Evolutionary conservation across 2,888 invertebrate species (phyloP).

Genomic region (Ennomos fuscantarius): DNA sequence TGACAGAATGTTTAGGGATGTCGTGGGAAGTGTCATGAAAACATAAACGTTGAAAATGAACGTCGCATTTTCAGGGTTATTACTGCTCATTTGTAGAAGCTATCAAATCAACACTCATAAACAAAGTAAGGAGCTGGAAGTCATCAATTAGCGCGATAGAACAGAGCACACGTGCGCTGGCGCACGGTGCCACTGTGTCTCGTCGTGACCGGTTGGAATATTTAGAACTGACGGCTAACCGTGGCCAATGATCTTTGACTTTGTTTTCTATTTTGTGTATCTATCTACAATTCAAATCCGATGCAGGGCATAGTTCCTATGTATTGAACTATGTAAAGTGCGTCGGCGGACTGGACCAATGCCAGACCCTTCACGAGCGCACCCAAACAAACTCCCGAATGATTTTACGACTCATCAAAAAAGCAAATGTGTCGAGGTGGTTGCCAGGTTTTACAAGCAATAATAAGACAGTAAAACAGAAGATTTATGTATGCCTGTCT

Average conservation of each 20-base stretch:
- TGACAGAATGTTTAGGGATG: conserved; percentile 14
- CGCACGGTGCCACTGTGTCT: conserved; percentile 53
- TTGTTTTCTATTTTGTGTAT: conserved; percentile 4
- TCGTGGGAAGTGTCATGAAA: conserved; percentile 14
- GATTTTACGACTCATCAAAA: conserved; percentile 61
- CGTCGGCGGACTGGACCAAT: conserved; percentile 45
- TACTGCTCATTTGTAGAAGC: neutral
- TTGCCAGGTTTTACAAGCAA: conserved; percentile 49
- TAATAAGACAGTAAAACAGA: conserved; percentile 54
- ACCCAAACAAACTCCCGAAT: conserved; percentile 58
- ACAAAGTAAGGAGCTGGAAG: conserved; percentile 1
- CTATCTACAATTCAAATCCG: neutral
- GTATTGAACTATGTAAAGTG: neutral
- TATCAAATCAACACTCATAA: conserved; percentile 8
- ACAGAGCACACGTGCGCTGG: conserved; percentile 40
- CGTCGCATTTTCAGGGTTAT: conserved; percentile 8
- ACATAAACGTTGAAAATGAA: conserved; percentile 1
- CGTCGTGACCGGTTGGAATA: conserved; percentile 30
- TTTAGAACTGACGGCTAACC: conserved; percentile 15
- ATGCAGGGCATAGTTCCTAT: neutral
- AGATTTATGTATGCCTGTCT: conserved; percentile 57
- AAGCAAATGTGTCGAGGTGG: conserved; percentile 47
- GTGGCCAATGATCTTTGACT: conserved; percentile 18
- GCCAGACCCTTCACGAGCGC: conserved; percentile 57
- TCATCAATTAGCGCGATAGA: conserved; percentile 14